Evolutionary conservation across 2,113 vertebrate species (phyloP).

Genomic region (Oophaga pumilio): DNA sequence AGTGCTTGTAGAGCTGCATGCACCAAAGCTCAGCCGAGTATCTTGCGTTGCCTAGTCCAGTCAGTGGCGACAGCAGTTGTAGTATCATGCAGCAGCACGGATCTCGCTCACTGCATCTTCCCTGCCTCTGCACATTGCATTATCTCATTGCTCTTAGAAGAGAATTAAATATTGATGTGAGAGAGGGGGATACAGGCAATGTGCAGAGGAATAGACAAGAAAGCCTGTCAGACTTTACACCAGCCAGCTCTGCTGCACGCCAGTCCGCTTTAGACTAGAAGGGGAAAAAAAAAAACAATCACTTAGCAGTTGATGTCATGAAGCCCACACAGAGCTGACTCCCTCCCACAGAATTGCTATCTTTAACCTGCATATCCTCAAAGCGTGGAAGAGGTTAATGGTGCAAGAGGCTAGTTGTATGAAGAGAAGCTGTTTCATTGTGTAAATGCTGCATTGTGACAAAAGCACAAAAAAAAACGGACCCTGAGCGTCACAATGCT

Average conservation of each 20-base stretch:
- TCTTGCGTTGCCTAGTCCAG: conserved; percentile 74
- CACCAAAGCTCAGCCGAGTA: conserved; percentile 63
- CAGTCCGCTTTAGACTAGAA: conserved; percentile 48
- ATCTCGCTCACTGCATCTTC: conserved; percentile 62
- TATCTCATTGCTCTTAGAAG: conserved; percentile 63
- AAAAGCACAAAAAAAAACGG: conserved; percentile 18
- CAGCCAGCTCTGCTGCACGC: conserved; percentile 47
- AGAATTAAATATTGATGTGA: conserved; percentile 68
- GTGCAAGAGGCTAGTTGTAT: conserved; percentile 30
- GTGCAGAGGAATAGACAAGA: conserved; percentile 2
- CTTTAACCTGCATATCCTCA: conserved; percentile 53
- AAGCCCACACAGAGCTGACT: conserved; percentile 54
- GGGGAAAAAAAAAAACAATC: conserved; percentile 48
- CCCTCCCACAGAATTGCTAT: conserved; percentile 55
- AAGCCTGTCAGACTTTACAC: conserved; percentile 35
- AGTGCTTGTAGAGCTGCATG: conserved; percentile 69
- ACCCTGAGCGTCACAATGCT: not conserved
- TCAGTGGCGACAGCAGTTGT: conserved; percentile 55
- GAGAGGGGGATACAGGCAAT: conserved; percentile 18
- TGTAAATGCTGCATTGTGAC: conserved; percentile 38
- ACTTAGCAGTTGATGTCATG: conserved; percentile 57
- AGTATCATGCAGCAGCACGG: conserved; percentile 59
- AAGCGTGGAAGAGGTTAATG: conserved; percentile 46
- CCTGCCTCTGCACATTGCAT: conserved; percentile 63
- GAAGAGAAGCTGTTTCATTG: conserved; percentile 17